phyloP scores from a whole-genome alignment of 2,888 invertebrate species.

The Drosophila hamatofila region DNA sequence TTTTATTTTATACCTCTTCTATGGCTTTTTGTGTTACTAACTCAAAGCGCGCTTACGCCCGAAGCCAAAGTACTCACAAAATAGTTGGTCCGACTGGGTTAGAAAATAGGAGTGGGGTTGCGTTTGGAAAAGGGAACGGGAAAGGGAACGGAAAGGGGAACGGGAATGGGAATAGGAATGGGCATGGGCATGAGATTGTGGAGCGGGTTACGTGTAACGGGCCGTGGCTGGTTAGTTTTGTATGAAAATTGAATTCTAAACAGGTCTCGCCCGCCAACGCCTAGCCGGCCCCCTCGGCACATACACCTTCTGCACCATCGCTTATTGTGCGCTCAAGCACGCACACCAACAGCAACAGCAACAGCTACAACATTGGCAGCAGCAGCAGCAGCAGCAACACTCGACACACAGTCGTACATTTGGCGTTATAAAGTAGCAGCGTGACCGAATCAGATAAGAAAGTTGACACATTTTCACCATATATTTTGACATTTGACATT shows the following conservation, averaged over 20 bases:
- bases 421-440: conserved; percentile 84
- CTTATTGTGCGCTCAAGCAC: conserved; percentile 76
- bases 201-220: conserved; percentile 44
- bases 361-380: conserved; percentile 30
- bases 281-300: conserved; percentile 20
- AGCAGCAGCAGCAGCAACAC: conserved; percentile 40
- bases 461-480: conserved; percentile 85
- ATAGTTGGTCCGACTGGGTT: conserved; percentile 42
- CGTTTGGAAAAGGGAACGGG: conserved; percentile 12
- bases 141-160: conserved; percentile 7
- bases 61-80: conserved; percentile 64
- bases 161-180: conserved; percentile 13
- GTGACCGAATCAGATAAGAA: conserved; percentile 85
- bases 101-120: conserved; percentile 37
- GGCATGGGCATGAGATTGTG: conserved; percentile 32
- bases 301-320: conserved; percentile 46
- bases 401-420: conserved; percentile 67
- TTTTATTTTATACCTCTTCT: conserved; percentile 20
- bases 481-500: conserved; percentile 85
- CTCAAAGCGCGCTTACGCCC: conserved; percentile 61
- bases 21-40: conserved; percentile 65
- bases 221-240: conserved; percentile 68
- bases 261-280: conserved; percentile 78
- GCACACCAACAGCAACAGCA: conserved; percentile 60
- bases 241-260: conserved; percentile 81